Conservation (phyloP, 2,113 vertebrate genomes). For the Hiodon tergisus region DNA sequence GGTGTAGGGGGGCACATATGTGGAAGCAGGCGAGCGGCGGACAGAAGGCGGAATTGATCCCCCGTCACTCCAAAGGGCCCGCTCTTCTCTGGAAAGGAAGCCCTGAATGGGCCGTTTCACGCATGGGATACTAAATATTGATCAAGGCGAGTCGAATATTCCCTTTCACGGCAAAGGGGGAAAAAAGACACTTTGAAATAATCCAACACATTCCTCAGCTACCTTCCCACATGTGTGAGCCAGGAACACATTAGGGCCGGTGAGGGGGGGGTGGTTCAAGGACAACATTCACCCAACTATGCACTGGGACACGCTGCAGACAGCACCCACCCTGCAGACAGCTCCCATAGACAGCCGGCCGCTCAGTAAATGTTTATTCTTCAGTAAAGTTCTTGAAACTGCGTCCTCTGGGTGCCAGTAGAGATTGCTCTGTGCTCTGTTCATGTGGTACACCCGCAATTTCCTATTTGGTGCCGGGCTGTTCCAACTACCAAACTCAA, state of each 20-base stretch:
- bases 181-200: constrained; percentile 58
- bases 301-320: no score
- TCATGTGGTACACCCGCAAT: no score
- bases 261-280: no score
- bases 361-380: no score
- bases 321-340: no score
- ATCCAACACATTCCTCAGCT: constrained; percentile 55
- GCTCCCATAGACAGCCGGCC: no score
- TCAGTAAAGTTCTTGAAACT: no score
- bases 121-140: constrained; percentile 94
- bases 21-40: constrained; percentile 41
- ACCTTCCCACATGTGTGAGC: constrained; percentile 48
- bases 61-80: constrained; percentile 71
- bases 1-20: constrained; percentile 44
- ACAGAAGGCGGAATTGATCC: constrained; percentile 77
- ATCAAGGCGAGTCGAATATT: constrained; percentile 78
- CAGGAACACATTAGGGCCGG: constrained; percentile 27
- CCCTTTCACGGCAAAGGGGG: constrained; percentile 47
- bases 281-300: no score
- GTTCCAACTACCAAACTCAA: no score
- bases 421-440: no score
- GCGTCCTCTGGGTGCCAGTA: no score
- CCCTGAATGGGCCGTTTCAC: constrained; percentile 93
- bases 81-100: constrained; percentile 74
- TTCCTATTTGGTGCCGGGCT: no score